Evolutionary conservation across 2,113 vertebrate species (phyloP), one percentile per base, ranked within the genome.

Genomic region (Rhinopomastus cyanomelas): DNA sequence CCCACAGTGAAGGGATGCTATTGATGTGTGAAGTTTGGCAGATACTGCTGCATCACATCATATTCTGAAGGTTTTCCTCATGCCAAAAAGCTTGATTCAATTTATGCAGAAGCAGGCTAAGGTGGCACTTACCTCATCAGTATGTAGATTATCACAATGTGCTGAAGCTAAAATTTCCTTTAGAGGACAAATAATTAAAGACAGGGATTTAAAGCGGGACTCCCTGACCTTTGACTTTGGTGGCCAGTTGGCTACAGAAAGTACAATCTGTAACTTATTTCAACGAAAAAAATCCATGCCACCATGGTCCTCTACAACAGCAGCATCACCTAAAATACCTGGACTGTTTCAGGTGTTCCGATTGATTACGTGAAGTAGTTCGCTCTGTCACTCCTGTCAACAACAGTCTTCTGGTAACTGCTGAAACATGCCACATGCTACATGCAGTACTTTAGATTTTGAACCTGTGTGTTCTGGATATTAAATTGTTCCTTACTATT

Each of bases 101-200:
- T 81, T 83, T 62, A 80, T 89, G 81, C 71, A 89, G 79, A 66
- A 85, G 52, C 37, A 77, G 69, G 72, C 64, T 85, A 52, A 65
- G 76, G 22, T 29, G 11, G 75, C 26, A 66, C 59, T 76, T 82
- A 85, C 32, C 30, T 88, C 66, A 87, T 66, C 64, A 48, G 29
- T 60, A 44, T 48, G 32, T 55, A 72, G 12, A 75, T 66, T 65
- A 75, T 74, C 44, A 66, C 19, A 55, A 68, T 46, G 73, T 23
- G 92, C 52, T 67, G 52, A 89, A 67, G 25, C 42, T 64, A 30
- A 42, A 32, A 7, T 89, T 82, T 85, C 13, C 37, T 92, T 85
- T 60, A 79, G 49, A 86, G 44, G 32, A 77, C n/a, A 85, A 65
- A 75, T 52, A 36, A 80, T 19, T 73, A 36, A 36, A 83, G 60